Conservation (phyloP, 1,140 invertebrate species). For the Ericerus pela region DNA sequence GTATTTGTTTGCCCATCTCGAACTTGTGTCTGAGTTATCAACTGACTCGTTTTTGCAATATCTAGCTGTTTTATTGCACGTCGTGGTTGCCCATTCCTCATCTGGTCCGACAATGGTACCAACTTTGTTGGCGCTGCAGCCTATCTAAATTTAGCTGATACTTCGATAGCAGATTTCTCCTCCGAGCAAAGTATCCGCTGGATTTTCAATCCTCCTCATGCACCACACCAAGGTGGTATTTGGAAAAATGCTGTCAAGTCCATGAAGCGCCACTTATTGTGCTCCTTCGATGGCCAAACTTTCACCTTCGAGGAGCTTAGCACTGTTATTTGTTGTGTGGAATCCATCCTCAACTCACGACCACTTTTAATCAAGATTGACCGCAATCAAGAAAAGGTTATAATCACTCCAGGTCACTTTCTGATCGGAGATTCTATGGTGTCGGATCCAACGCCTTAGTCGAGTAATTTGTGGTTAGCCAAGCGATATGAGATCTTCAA, state of each 20-base stretch:
- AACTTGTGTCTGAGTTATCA: not conserved
- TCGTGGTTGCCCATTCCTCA: not conserved
- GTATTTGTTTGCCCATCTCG: too few relatives aligned
- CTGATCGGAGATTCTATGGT: constrained; percentile 21
- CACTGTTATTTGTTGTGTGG: constrained; percentile 21
- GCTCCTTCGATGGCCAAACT: constrained; percentile 15
- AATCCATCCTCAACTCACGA: constrained; percentile 21
- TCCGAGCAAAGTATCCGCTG: constrained; percentile 17
- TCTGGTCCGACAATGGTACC: not conserved
- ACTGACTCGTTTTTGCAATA: not conserved
- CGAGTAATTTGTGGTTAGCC: not conserved
- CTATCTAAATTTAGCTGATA: not conserved
- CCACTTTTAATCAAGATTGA: constrained; percentile 16
- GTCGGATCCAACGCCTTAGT: not conserved
- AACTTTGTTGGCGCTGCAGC: not conserved
- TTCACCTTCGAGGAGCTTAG: constrained; percentile 20
- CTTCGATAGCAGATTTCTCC: not conserved
- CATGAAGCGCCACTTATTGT: constrained; percentile 22
- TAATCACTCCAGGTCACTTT: constrained; percentile 24
- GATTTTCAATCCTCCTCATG: constrained; percentile 25
- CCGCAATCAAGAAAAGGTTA: constrained; percentile 16
- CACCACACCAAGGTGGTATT: constrained; percentile 25
- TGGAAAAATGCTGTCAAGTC: constrained; percentile 27
- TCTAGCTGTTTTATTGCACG: not conserved
- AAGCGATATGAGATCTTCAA: not conserved